Percentiles rank a stretch among this genome's conserved stretches.
Evolutionary conservation across 2,888 invertebrate species (phyloP).

Genomic region (Agrypnus murinus): DNA sequence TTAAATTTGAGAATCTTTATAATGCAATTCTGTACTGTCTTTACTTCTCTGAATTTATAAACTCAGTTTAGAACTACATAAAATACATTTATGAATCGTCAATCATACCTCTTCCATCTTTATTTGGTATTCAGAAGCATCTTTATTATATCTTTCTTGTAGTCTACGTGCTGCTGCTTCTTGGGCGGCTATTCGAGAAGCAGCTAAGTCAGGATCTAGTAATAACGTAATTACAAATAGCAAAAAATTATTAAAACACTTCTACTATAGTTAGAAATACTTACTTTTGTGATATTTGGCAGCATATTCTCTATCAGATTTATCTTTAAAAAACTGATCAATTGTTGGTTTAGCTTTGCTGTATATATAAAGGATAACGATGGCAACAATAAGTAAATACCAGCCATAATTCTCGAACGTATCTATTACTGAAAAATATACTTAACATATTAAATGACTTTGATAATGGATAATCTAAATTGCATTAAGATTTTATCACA

Average conservation of each 20-base stretch:
- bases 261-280: no score
- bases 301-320: slow-evolving; percentile 68
- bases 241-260: background rate
- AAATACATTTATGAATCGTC: no score
- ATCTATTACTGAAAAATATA: slow-evolving; percentile 55
- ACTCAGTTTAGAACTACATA: no score
- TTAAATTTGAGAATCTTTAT: no score
- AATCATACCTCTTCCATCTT: slow-evolving; percentile 68
- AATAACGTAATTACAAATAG: no score
- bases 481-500: no score
- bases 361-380: slow-evolving; percentile 64
- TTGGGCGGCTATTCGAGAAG: slow-evolving; percentile 65
- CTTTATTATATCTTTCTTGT: slow-evolving; percentile 69
- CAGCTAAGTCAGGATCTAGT: slow-evolving; percentile 70
- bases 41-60: no score
- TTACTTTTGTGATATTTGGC: slow-evolving; percentile 72
- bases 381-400: slow-evolving; percentile 65
- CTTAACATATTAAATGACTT: background rate
- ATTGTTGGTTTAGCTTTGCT: slow-evolving; percentile 66
- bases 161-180: slow-evolving; percentile 68
- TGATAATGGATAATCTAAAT: background rate
- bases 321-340: slow-evolving; percentile 63
- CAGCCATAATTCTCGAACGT: slow-evolving; percentile 67
- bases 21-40: no score
- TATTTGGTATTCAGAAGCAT: slow-evolving; percentile 64